phyloP scores from a whole-genome alignment of 2,888 invertebrate genomes.

The Incurvaria masculella region DNA sequence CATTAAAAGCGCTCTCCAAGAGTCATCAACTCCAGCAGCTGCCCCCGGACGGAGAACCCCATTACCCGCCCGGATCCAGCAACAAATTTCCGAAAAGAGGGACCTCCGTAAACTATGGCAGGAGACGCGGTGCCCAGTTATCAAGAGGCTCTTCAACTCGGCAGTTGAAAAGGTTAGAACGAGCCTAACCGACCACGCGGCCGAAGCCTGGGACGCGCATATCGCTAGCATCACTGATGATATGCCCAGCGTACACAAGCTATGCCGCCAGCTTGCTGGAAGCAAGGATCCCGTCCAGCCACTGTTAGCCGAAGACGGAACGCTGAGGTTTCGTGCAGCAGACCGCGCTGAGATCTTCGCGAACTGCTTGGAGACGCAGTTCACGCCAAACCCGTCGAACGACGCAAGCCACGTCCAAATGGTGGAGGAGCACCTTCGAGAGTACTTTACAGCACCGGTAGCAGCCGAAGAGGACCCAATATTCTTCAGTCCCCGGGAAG shows the following conservation, averaged over 20 bases:
- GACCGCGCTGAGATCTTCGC: too few relatives aligned
- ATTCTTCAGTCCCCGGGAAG: too few relatives aligned
- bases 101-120: too few relatives aligned
- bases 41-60: neutral
- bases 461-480: too few relatives aligned
- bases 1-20: neutral
- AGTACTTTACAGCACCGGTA: too few relatives aligned
- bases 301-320: neutral
- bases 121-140: too few relatives aligned
- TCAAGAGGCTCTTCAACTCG: neutral
- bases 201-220: neutral
- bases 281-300: neutral
- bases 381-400: too few relatives aligned
- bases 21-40: neutral
- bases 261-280: neutral
- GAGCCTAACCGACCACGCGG: neutral
- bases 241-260: neutral
- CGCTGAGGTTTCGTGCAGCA: neutral
- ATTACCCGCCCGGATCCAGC: too few relatives aligned
- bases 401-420: too few relatives aligned
- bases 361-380: too few relatives aligned
- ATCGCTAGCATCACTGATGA: neutral
- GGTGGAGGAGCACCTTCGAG: too few relatives aligned
- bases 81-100: neutral
- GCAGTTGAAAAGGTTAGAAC: neutral